Percentiles rank a stretch among this genome's conserved stretches.
These are phyloP conservation scores for Pollenia amentaria DNA, from an alignment of 2,888 invertebrate species.

Conservation along the genomic window DNA sequence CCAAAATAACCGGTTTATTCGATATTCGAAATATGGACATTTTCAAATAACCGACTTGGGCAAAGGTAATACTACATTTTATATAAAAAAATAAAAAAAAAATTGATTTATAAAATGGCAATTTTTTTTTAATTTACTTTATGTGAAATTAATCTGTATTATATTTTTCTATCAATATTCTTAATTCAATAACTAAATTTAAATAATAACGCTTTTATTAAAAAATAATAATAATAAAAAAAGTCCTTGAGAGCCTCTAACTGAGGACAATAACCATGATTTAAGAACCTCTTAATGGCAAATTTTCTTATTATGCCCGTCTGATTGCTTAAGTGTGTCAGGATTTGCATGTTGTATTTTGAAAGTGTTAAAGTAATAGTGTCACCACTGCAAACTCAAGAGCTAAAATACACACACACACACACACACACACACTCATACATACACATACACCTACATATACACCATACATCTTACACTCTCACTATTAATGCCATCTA, in stretches of 20 bases:
- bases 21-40: too few species aligned
- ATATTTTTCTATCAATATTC: not conserved
- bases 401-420: not conserved
- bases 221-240: not conserved
- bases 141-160: too few species aligned
- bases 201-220: too few species aligned
- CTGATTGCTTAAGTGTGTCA: slow-evolving; percentile 16
- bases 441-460: not conserved
- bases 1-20: too few species aligned
- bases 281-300: slow-evolving; percentile 29
- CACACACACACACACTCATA: not conserved
- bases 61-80: too few species aligned
- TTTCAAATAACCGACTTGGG: too few species aligned
- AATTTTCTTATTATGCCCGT: slow-evolving; percentile 2
- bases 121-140: too few species aligned
- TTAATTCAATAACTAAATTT: not conserved
- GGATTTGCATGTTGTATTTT: slow-evolving; percentile 38
- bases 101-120: too few species aligned
- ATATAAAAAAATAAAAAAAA: too few species aligned
- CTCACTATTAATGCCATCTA: slow-evolving; percentile 46
- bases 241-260: not conserved
- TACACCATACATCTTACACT: not conserved
- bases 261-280: slow-evolving; percentile 35
- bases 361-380: slow-evolving; percentile 18
- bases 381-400: slow-evolving; percentile 36